These are phyloP conservation scores for Enchytraeus crypticus DNA, from an alignment of 2,888 invertebrate species.

Conservation along the genomic window DNA sequence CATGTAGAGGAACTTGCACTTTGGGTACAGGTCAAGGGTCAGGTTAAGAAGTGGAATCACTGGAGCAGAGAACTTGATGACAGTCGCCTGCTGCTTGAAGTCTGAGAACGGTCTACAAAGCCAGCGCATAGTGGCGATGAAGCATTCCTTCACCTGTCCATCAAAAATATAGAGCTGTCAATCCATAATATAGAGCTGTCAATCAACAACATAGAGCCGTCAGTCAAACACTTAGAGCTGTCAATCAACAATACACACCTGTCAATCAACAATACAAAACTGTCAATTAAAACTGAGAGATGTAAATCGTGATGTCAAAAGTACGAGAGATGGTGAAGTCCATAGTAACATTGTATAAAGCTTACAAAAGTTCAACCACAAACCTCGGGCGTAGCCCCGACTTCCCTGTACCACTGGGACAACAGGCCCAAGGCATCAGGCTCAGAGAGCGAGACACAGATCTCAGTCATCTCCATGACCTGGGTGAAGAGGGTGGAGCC, in stretches of 20 bases:
- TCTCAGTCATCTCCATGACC: slow-evolving; percentile 14
- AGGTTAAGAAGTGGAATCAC: slow-evolving; percentile 1
- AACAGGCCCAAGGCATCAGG: slow-evolving; percentile 14
- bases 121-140: slow-evolving; percentile 9
- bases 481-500: slow-evolving; percentile 21
- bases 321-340: too few species aligned
- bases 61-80: slow-evolving; percentile 13
- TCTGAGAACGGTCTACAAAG: slow-evolving; percentile 14
- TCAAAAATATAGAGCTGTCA: too few species aligned
- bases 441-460: slow-evolving; percentile 12
- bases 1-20: slow-evolving; percentile 12
- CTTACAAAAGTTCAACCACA: too few species aligned
- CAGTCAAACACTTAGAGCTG: too few species aligned
- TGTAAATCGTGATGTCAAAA: too few species aligned
- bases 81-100: neutral
- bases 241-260: too few species aligned
- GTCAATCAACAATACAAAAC: too few species aligned
- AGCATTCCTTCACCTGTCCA: neutral
- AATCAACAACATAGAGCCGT: too few species aligned
- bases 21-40: slow-evolving; percentile 12
- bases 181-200: too few species aligned
- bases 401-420: neutral
- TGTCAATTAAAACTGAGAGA: too few species aligned
- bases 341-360: too few species aligned
- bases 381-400: neutral